Conservation (phyloP, 2,888 invertebrate species). For the Meliscaeva auricollis region DNA sequence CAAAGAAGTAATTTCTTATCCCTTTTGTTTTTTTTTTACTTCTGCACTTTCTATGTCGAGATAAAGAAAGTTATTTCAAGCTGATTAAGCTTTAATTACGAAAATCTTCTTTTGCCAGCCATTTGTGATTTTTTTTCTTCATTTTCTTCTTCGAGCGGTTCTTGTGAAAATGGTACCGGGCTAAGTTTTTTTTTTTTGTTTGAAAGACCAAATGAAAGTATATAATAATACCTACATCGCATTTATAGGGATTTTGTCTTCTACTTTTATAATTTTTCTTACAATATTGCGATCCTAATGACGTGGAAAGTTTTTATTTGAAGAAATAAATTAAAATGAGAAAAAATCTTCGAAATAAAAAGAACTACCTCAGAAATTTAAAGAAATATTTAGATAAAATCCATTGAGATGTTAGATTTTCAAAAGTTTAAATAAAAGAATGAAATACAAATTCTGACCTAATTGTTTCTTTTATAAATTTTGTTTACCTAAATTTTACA, state of each 20-base stretch:
- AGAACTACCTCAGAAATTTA: not conserved
- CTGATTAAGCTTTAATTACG: conserved; percentile 75
- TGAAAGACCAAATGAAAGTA: not conserved
- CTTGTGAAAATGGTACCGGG: conserved; percentile 13
- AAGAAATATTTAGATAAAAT: no score
- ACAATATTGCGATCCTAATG: conserved; percentile 11
- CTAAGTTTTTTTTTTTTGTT: not conserved
- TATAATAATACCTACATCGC: not conserved
- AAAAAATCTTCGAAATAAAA: not conserved
- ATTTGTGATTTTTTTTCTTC: conserved; percentile 28
- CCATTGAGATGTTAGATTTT: no score
- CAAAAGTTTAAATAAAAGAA: no score
- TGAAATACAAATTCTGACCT: no score
- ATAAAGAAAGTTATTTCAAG: conserved; percentile 70
- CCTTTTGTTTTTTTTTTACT: conserved; percentile 12
- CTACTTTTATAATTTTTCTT: not conserved
- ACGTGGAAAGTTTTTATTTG: conserved; percentile 12
- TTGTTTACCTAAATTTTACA: no score
- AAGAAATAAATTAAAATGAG: conserved; percentile 5
- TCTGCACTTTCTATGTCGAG: conserved; percentile 25
- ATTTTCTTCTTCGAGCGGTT: conserved; percentile 1
- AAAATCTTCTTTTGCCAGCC: conserved; percentile 49
- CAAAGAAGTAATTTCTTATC: conserved; percentile 25
- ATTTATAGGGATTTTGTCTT: not conserved
- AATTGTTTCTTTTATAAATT: no score